A percentile compares a stretch with the other conserved stretches of the same genome.
phyloP scores from a whole-genome alignment of 2,888 invertebrate genomes.

The Mimachlamys varia region DNA sequence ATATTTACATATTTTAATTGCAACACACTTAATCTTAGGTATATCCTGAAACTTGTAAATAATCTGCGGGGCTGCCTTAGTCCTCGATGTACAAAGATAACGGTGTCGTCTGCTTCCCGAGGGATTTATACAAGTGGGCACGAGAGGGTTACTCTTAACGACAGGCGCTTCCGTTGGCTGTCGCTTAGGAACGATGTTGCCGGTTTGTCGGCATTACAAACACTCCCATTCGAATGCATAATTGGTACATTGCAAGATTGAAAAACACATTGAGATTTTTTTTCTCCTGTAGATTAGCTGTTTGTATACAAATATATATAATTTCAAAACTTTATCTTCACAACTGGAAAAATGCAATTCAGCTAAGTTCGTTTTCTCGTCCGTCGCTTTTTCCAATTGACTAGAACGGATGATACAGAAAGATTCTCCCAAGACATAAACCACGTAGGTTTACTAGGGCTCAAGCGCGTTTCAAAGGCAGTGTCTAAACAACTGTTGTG shows the following conservation, averaged over 20 bases:
- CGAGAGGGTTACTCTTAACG: neutral
- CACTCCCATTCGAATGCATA: neutral
- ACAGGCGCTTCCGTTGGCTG: neutral
- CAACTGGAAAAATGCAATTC: slow-evolving; percentile 16
- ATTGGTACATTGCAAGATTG: neutral
- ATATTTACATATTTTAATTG: neutral
- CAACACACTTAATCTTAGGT: neutral
- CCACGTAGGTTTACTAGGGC: slow-evolving; percentile 1
- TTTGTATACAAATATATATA: neutral
- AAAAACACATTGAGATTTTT: neutral
- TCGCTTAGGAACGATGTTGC: neutral
- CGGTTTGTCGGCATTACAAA: neutral
- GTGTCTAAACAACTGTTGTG: slow-evolving; percentile 27
- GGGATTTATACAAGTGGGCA: neutral
- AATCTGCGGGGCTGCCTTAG: neutral
- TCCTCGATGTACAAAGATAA: neutral
- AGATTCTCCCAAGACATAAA: neutral
- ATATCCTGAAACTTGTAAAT: neutral
- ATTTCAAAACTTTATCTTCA: neutral
- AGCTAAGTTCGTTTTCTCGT: slow-evolving; percentile 26
- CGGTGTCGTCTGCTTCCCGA: neutral
- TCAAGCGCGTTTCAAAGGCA: slow-evolving; percentile 12
- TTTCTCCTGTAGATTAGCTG: neutral
- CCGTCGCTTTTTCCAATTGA: slow-evolving; percentile 29
- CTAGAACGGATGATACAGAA: slow-evolving; percentile 10